Base-by-base conservation (phyloP, 2,113 vertebrate species). In the Thermophis baileyi region DNA sequence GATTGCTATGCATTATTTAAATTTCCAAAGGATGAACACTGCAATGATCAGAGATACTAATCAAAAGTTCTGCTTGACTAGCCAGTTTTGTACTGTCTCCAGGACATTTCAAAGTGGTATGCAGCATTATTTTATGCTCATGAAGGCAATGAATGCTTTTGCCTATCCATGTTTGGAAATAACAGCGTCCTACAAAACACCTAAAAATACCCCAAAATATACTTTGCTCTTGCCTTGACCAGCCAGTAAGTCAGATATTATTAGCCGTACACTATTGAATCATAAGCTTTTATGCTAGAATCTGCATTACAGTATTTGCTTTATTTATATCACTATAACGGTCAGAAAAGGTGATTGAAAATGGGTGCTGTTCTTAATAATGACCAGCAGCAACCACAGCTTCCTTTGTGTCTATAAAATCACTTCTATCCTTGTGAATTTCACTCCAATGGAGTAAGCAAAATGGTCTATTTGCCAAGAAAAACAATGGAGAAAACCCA, bases 261-360 rank as follows among this genome's bases (percentile, higher is more conserved):
- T 94, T 94, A 96, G 91, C 47, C 87, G 91, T 95, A 91, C 94
- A 94, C 95, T 96, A 95, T 91, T 96, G 96, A 95, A 96, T 95
- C 93, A 96, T 60, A 86, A 0, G 51, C 96, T 96, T 97, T 97
- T 95, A 94, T 95, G 93, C 95, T 93, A 96, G 92, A 93, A 95
- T 95, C 94, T 95, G 94, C 0, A 0, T 93, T 95, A 69, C 30
- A 69, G 14, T n/a, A 94, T 95, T 93, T 95, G 89, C 94, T 96
- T 96, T 96, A 95, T 97, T 97, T 97, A 95, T 95, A 96, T 93
- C 95, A 85, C 90, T 94, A 94, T 91, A 91, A 94, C 93, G 95
- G 96, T 95, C 96, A 97, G 12, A 93, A 94, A 91, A 49, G 93
- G 8, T 93, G 85, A 90, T 88, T 96, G 54, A 1, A 91, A 93